Base-by-base conservation (phyloP, 2,113 vertebrate genomes). In the Lynx canadensis region DNA sequence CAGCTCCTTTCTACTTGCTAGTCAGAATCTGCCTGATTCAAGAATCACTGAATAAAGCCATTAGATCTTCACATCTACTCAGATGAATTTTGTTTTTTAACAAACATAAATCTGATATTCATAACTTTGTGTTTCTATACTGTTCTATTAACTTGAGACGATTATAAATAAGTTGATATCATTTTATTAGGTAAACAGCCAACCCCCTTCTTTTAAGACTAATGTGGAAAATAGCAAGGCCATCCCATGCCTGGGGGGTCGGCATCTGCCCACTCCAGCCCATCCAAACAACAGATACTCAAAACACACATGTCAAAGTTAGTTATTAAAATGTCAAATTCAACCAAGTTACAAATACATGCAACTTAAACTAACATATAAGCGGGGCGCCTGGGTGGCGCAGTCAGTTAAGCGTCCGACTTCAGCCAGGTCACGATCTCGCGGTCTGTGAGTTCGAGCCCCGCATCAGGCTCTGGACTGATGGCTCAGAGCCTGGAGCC, bases 291-390 rank as follows among this genome's bases (percentile, higher is more conserved):
- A 94, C 33, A 89, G n/a, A 48, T 14, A 89, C 45, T 84, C 63
- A 96, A 92, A 76, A 89, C 57, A 57, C 7, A 92, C 31, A 84
- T 52, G 36, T 16, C 31, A 85, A 94, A 69, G 92, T 45, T 82
- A 96, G 91, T 88, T 84, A 84, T 57, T 85, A 85, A 94, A 92
- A 71, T 71, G 55, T 87, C 69, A 79, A 94, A 69, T 78, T 68
- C 80, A 83, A 50, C 16, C 41, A 91, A 86, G 25, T 71, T 69
- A 87, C 18, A 50, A 91, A 88, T 57, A 52, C 27, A 71, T 94
- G 18, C 18, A 82, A 86, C 63, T 94, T 73, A 87, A 87, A 86
- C 12, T 65, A 94, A 82, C 41, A 92, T 5, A 36, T 33, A 82
- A 13, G 31, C 19, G n/a, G n/a, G n/a, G n/a, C n/a, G n/a, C n/a